Percentiles rank a stretch among this genome's conserved stretches.
phyloP scores from a whole-genome alignment of 2,888 invertebrate genomes.

The Oscheius sp. region DNA sequence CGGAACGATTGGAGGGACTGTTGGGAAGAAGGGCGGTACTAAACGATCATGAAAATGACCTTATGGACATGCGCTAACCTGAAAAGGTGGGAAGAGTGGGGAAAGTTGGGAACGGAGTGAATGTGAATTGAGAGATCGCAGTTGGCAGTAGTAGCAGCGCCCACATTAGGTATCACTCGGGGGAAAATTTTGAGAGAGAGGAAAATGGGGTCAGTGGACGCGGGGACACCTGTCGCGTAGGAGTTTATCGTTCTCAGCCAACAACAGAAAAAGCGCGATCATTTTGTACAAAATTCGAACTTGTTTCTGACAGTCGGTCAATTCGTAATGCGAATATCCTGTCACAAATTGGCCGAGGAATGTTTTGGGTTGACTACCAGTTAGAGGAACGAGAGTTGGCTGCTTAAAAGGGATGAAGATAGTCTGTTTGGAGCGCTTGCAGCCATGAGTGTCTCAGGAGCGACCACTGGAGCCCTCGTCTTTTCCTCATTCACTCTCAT shows the following conservation, averaged over 20 bases:
- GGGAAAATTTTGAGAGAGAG: constrained; percentile 14
- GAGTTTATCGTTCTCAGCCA: background rate
- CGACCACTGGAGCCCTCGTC: constrained; percentile 58
- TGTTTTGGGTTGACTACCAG: background rate
- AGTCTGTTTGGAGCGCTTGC: no score
- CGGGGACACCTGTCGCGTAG: constrained; percentile 8
- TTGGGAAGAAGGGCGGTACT: constrained; percentile 11
- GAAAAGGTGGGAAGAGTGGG: constrained; percentile 9
- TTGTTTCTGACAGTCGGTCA: background rate
- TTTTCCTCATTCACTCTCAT: constrained; percentile 59
- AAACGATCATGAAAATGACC: no score
- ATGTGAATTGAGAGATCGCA: constrained; percentile 14
- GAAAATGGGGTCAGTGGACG: constrained; percentile 25
- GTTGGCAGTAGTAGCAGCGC: constrained; percentile 25
- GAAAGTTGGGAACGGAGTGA: constrained; percentile 25
- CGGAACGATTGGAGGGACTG: constrained; percentile 14
- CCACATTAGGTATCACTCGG: constrained; percentile 21
- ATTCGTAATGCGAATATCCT: background rate
- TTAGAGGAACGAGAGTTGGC: no score
- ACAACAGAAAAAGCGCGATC: no score
- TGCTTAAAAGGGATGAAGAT: no score
- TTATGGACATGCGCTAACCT: background rate
- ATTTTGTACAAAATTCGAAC: no score
- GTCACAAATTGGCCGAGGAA: background rate
- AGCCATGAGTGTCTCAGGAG: constrained; percentile 55